Conservation (phyloP, 2,888 invertebrate genomes). For the Drosophila mimica region DNA sequence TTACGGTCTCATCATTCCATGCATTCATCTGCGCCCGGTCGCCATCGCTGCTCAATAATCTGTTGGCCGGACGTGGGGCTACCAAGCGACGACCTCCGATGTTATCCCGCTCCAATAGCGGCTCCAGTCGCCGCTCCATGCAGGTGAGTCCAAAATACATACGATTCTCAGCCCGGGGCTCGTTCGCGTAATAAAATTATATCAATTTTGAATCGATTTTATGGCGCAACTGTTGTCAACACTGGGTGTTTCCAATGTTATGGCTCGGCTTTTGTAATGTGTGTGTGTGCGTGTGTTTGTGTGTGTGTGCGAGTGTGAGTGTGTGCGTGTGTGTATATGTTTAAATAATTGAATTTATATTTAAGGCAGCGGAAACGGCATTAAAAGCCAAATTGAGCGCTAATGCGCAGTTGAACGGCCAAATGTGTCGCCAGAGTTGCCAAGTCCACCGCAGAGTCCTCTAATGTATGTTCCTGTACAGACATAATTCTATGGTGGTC, state of each 20-base stretch:
- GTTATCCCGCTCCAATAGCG: slow-evolving; percentile 94
- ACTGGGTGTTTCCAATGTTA: slow-evolving; percentile 52
- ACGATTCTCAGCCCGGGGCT: slow-evolving; percentile 27
- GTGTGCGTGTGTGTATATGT: slow-evolving; percentile 32
- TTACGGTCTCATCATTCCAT: slow-evolving; percentile 99
- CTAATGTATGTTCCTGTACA: slow-evolving; percentile 46
- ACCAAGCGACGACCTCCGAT: slow-evolving; percentile 96
- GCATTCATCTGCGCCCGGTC: slow-evolving; percentile 98
- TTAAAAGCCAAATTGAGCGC: slow-evolving; percentile 77
- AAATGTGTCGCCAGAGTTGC: slow-evolving; percentile 62
- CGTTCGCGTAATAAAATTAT: slow-evolving; percentile 76
- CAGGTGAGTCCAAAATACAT: slow-evolving; percentile 87
- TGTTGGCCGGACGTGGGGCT: slow-evolving; percentile 95
- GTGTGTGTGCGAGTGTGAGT: slow-evolving; percentile 21
- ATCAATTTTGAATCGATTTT: slow-evolving; percentile 70
- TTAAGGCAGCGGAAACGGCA: slow-evolving; percentile 72
- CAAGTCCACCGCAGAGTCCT: slow-evolving; percentile 4
- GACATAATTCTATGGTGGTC: slow-evolving; percentile 12
- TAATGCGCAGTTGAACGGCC: slow-evolving; percentile 49
- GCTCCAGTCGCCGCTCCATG: slow-evolving; percentile 93
- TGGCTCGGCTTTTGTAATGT: slow-evolving; percentile 3
- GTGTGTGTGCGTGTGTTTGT: not conserved
- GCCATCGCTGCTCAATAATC: slow-evolving; percentile 95
- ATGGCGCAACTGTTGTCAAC: slow-evolving; percentile 39
- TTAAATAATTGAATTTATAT: slow-evolving; percentile 72